These are phyloP conservation scores for Spizella passerina DNA, from an alignment of 2,797 vertebrate genomes.

Conservation along the genomic window DNA sequence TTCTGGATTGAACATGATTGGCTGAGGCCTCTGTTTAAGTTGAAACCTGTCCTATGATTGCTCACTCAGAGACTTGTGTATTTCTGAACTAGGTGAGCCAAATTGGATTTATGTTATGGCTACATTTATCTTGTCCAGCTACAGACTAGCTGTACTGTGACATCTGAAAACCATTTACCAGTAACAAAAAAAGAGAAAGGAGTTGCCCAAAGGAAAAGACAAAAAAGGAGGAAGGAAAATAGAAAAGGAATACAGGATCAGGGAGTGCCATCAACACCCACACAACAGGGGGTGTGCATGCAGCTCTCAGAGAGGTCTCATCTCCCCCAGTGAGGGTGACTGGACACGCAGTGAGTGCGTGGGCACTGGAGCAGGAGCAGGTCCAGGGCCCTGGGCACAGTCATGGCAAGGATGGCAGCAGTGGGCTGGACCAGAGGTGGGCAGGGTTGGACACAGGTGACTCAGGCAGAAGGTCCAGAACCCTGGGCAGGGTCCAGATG, in stretches of 20 bases:
- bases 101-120: neutral
- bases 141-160: neutral
- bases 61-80: neutral
- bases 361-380: neutral
- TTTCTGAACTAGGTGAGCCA: neutral
- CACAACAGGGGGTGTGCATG: neutral
- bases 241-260: neutral
- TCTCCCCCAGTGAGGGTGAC: neutral
- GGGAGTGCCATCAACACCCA: neutral
- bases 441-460: neutral
- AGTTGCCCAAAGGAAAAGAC: neutral
- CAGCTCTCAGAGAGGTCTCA: neutral
- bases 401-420: neutral
- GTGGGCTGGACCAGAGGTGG: neutral
- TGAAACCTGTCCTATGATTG: neutral
- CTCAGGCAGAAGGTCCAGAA: neutral
- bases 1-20: neutral
- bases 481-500: neutral
- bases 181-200: neutral
- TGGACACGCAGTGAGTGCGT: neutral
- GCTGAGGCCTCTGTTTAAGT: neutral
- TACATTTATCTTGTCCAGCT: neutral
- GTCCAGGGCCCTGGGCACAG: neutral
- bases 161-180: neutral
- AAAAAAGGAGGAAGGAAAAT: neutral